These are phyloP conservation scores for Todiramphus chloris DNA, from an alignment of 2,113 vertebrate genomes.

Conservation along the genomic window DNA sequence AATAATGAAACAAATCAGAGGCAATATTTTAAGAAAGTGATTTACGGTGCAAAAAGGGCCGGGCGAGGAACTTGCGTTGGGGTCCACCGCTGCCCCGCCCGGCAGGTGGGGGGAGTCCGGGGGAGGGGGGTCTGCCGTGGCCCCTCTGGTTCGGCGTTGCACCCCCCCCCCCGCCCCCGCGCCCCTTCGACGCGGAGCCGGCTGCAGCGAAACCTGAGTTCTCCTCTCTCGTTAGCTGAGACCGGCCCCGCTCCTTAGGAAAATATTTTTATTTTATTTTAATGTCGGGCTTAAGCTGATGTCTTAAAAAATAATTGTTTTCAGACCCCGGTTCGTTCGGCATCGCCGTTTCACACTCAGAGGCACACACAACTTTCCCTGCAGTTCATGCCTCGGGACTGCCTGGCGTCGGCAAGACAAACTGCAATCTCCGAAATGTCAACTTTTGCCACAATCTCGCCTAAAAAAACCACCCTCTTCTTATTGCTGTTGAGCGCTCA, in stretches of 20 bases:
- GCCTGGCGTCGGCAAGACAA: constrained; percentile 43
- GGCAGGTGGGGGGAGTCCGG: background rate
- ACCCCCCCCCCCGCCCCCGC: background rate
- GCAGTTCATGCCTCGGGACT: constrained; percentile 41
- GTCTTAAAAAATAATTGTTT: constrained; percentile 63
- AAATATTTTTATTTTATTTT: constrained; percentile 70
- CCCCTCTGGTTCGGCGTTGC: background rate
- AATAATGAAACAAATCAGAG: background rate
- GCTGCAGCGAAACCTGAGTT: constrained; percentile 14
- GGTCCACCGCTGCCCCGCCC: background rate
- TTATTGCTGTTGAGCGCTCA: constrained; percentile 37
- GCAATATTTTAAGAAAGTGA: background rate
- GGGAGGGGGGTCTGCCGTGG: too few relatives aligned
- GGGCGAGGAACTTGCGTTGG: background rate
- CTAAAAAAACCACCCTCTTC: background rate
- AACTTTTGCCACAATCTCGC: constrained; percentile 22
- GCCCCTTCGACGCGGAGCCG: background rate
- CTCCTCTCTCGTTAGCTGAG: background rate
- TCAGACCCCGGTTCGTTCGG: constrained; percentile 9
- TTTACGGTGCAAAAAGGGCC: background rate
- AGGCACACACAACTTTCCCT: background rate
- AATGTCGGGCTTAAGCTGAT: constrained; percentile 39
- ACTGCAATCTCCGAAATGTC: constrained; percentile 59
- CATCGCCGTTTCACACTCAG: constrained; percentile 42
- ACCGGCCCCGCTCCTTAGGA: constrained; percentile 23